phyloP scores from a whole-genome alignment of 1,140 invertebrate genomes.

The Drosophila lacteicornis region DNA sequence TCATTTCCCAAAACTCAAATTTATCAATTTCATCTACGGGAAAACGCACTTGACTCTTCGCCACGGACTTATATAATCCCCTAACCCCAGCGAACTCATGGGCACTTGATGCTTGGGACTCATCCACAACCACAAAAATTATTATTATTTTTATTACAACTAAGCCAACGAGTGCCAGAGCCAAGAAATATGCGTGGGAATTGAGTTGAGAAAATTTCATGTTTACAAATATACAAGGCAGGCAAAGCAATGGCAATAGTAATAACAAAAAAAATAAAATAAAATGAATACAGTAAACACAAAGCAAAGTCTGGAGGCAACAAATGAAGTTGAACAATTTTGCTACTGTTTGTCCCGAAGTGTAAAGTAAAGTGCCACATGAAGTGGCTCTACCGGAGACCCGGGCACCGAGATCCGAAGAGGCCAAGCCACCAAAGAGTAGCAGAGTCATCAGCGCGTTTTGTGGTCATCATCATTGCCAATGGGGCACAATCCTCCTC shows the following conservation, averaged over 20 bases:
- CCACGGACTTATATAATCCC: constrained; percentile 37
- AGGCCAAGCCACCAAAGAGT: constrained; percentile 32
- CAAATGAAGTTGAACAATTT: constrained; percentile 75
- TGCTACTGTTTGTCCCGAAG: constrained; percentile 68
- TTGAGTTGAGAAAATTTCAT: constrained; percentile 67
- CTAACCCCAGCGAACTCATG: constrained; percentile 49
- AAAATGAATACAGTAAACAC: constrained; percentile 45
- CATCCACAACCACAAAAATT: constrained; percentile 61
- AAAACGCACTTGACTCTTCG: constrained; percentile 31
- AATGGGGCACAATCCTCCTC: constrained; percentile 1
- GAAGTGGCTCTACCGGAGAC: constrained; percentile 25
- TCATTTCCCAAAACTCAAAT: constrained; percentile 32
- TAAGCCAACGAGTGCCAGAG: constrained; percentile 16
- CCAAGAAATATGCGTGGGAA: constrained; percentile 74
- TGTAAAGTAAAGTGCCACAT: constrained; percentile 58
- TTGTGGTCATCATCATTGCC: constrained; percentile 60
- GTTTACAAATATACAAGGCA: constrained; percentile 55
- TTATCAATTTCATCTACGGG: constrained; percentile 35
- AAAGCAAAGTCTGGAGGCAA: constrained; percentile 36
- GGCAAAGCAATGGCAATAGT: constrained; percentile 36
- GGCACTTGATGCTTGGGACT: constrained; percentile 28
- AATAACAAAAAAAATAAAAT: constrained; percentile 22
- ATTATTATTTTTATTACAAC: constrained; percentile 68
- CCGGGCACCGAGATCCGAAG: constrained; percentile 14
- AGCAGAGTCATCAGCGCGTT: constrained; percentile 64